Evolutionary conservation across 2,113 vertebrate genomes (phyloP).

Genomic region (Hystrix brachyura): DNA sequence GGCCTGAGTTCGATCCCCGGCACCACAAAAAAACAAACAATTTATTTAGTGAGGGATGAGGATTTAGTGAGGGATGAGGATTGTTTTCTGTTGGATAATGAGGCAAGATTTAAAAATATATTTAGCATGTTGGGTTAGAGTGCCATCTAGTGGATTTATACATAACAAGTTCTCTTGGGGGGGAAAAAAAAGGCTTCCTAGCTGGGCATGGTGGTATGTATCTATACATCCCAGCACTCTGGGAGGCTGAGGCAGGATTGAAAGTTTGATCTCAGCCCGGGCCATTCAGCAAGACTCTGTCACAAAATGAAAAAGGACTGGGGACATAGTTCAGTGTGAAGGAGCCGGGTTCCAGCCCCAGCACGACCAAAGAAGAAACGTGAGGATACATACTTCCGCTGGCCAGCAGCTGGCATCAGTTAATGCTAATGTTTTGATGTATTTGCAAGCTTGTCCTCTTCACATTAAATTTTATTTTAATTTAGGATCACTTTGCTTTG

Average conservation of each 20-base stretch:
- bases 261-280: background rate
- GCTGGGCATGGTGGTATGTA: fast-evolving
- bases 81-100: background rate
- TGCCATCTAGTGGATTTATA: conserved; percentile 84
- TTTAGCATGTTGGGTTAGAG: conserved; percentile 1
- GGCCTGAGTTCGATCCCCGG: too few relatives aligned
- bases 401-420: conserved; percentile 15
- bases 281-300: background rate
- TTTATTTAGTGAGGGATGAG: background rate
- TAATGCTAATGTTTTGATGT: conserved; percentile 2
- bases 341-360: background rate
- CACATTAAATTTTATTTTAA: background rate
- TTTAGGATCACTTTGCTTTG: conserved; percentile 9
- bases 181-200: background rate
- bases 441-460: background rate
- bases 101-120: background rate
- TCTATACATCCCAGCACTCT: background rate
- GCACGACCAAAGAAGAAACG: background rate
- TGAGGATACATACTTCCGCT: background rate
- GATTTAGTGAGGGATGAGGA: background rate
- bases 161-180: background rate
- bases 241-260: background rate
- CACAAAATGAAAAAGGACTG: background rate
- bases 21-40: too few relatives aligned
- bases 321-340: background rate